Evolutionary conservation across 2,888 invertebrate genomes (phyloP), one percentile per base, ranked within the genome.

Genomic region (Incurvaria masculella): DNA sequence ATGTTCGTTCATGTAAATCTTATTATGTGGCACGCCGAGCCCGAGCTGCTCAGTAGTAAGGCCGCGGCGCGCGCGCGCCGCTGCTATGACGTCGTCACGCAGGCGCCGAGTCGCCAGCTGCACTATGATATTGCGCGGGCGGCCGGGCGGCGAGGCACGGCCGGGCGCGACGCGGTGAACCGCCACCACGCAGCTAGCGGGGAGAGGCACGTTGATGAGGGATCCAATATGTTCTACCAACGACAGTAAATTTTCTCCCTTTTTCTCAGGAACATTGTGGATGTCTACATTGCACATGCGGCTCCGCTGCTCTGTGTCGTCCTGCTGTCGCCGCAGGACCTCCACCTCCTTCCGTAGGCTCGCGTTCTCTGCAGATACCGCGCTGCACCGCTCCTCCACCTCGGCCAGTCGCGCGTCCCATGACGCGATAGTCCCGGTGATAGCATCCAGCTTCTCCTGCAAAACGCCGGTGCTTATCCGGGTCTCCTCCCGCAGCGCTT

Each of bases 81-180:
- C 50, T 2, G 49, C 47, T 1, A 52, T 33, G 4, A 51, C 21
- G 6, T 51, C 49, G 21, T 49, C 48, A 3, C 48, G 45, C 20
- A 52, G 38, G 4, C 51, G 44, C 4, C 38, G 38, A 2, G 51
- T 38, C 4, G 46, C 46, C 8, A 53, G 33, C 18, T 53, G 51
- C 4, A 53, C 46, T 4, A 53, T 27, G 14, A 53, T 46, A 44
- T 52, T 51, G 20, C 46, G 48, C 4, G 52, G 52, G 14, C 51
- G 50, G 10, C 40, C 42, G 10, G 17, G 11, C 8, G 27, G 18
- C 1, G 16, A 14, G 23, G 4, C 10, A 10, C 23, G 23, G 10
- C 44, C 45, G 19, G 6, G 46, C 2, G 49, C 49, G 4, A 42
- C 41, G 1, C 51, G 45, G 19, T 51, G 51, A 11, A 49, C 41